Conservation (phyloP, 2,797 vertebrate species). For the Myripristis murdjan region DNA sequence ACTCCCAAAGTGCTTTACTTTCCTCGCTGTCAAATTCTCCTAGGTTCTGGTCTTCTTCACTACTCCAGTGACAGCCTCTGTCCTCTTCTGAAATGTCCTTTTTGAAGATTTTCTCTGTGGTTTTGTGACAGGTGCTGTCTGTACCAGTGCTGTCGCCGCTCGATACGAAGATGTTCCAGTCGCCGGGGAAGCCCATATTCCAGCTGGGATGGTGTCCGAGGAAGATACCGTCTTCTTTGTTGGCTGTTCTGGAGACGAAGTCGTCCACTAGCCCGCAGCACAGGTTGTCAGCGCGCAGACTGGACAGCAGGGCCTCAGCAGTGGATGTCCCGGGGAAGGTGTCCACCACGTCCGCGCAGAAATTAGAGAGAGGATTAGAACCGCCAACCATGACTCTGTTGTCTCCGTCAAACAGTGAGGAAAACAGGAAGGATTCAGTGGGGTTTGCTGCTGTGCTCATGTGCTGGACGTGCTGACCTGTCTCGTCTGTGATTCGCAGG, state of each 20-base stretch:
- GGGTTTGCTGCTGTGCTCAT: constrained; percentile 74
- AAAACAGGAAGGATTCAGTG: constrained; percentile 83
- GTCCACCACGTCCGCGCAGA: constrained; percentile 75
- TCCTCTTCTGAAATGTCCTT: constrained; percentile 69
- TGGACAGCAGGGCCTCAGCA: constrained; percentile 84
- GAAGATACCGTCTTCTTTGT: constrained; percentile 77
- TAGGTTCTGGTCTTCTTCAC: constrained; percentile 69
- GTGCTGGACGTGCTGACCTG: constrained; percentile 84
- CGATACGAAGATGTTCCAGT: constrained; percentile 84
- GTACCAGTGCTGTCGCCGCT: constrained; percentile 61
- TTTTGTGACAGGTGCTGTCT: constrained; percentile 41
- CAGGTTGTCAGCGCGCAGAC: constrained; percentile 81
- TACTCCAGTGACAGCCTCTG: constrained; percentile 68
- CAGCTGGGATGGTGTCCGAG: constrained; percentile 78
- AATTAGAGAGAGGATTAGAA: constrained; percentile 77
- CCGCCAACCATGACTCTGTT: constrained; percentile 75
- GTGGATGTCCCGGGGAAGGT: constrained; percentile 73
- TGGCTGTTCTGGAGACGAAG: constrained; percentile 77
- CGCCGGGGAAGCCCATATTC: constrained; percentile 79
- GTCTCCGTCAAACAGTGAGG: constrained; percentile 84
- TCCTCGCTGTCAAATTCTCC: constrained; percentile 77
- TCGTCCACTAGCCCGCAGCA: constrained; percentile 86
- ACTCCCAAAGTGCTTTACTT: constrained; percentile 79
- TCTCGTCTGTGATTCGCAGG: constrained; percentile 85
- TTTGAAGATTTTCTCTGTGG: constrained; percentile 31